Evolutionary conservation across 30 jellyfish, hydroid and myxozoan species (phyloP), one percentile per base, ranked within the genome.

Genomic region (Catostylus mosaicus): DNA sequence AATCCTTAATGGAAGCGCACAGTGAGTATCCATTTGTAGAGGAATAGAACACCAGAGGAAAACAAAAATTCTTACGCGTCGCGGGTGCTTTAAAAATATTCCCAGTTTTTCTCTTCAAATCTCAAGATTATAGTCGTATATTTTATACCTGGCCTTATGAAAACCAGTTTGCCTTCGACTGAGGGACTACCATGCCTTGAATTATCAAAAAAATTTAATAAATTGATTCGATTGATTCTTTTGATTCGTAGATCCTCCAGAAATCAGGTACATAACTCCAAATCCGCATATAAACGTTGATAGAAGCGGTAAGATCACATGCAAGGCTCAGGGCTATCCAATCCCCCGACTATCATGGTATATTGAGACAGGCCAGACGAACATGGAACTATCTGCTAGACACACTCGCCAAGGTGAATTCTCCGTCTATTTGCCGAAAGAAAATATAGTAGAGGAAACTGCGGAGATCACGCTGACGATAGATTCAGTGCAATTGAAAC

Each of bases 281-380:
- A 32, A 27, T 38, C 74, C 88, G 18, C 91, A 66, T 73, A 87
- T 87, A 40, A 63, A 87, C 36, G 88, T 87, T 32, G 91, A 61
- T 22, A 61, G 74, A 31, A 46, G 20, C 23, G 96, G 91, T 19
- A 50, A 52, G 24, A 40, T 87, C 7, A 34, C 65, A 10, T 87
- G 96, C 69, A 60, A 34, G 26, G 96, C 96, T 16, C 32, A 9
- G 22, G 90, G 91, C 30, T 87, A 24, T 32, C 96, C 96, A 30
- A 32, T 70, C 12, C 90, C 91, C 1, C 14, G 1, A 1, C 50
- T 87, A 12, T 46, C 37, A 35, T 87, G 96, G 96, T 29, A 36
- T 1, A 16, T 87, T 0, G 40, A 11, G 7, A 20, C 54, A 7
- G 77, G 23, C 29, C 84, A 89, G 20, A 33, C 19, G 38, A 45